Evolutionary conservation across 2,797 vertebrate genomes (phyloP).

Genomic region (Graptemys geographica): DNA sequence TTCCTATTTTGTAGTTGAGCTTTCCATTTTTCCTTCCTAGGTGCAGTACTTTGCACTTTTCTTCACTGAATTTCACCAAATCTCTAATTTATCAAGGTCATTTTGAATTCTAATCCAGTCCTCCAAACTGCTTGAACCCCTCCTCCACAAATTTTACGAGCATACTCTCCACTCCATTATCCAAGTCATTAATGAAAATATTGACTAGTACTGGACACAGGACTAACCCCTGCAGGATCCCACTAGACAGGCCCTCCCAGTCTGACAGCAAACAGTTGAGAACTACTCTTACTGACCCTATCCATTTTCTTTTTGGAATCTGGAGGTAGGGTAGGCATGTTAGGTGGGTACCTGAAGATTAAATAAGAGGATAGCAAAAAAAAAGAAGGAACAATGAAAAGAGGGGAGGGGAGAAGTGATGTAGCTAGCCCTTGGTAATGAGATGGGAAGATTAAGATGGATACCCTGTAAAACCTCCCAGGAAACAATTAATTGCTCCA

Average conservation of each 20-base stretch:
- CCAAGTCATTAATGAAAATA: neutral
- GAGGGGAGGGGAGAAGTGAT: neutral
- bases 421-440: neutral
- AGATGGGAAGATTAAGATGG: neutral
- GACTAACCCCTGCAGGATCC: neutral
- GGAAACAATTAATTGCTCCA: neutral
- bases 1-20: neutral
- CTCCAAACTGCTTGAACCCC: neutral
- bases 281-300: neutral
- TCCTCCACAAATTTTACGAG: neutral
- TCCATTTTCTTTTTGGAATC: neutral
- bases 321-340: neutral
- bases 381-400: neutral
- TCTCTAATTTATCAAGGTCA: neutral
- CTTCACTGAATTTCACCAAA: neutral
- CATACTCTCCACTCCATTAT: neutral
- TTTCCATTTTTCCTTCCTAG: neutral
- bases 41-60: neutral
- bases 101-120: neutral
- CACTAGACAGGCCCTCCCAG: too few species aligned
- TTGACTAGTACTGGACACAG: neutral
- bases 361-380: neutral
- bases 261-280: neutral
- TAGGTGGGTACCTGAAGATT: neutral
- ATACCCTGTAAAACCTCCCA: neutral